Percentiles rank a stretch among this genome's conserved stretches.
phyloP scores from a whole-genome alignment of 2,888 invertebrate genomes.

The Sympetrum striolatum region DNA sequence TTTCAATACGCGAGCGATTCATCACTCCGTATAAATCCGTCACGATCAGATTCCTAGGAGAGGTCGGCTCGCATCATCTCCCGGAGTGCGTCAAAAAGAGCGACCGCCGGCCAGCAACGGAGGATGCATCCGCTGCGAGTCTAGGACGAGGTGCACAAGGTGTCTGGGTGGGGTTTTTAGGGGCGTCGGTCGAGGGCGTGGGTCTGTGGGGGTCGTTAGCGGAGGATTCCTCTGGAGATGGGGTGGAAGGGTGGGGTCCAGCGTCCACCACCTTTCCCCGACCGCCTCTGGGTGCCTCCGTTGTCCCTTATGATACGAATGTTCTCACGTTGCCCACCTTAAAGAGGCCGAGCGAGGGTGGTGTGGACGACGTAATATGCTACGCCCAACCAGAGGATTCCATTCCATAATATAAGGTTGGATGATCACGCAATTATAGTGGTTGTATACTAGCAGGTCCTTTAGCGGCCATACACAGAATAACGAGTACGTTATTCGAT shows the following conservation, averaged over 20 bases:
- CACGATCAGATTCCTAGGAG: no score
- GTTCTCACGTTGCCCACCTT: background rate
- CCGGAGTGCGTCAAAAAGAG: background rate
- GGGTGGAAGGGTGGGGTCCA: background rate
- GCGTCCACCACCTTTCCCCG: background rate
- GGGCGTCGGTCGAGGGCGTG: constrained; percentile 12
- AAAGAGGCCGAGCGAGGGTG: no score
- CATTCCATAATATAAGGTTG: no score
- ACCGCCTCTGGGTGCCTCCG: background rate
- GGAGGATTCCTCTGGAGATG: constrained; percentile 10
- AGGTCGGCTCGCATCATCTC: no score
- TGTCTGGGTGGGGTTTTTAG: constrained; percentile 13
- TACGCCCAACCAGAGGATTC: no score
- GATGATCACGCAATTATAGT: no score
- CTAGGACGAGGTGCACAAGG: background rate
- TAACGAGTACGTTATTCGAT: no score
- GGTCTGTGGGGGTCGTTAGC: constrained; percentile 11
- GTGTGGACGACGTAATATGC: no score
- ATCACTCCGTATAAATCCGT: no score
- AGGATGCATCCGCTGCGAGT: background rate
- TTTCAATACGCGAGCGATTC: no score
- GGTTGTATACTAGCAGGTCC: no score
- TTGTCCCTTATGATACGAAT: background rate
- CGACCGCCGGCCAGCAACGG: background rate
- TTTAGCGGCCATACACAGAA: no score